Evolutionary conservation across 2,888 invertebrate genomes (phyloP).

Genomic region (Argyresthia goedartella): DNA sequence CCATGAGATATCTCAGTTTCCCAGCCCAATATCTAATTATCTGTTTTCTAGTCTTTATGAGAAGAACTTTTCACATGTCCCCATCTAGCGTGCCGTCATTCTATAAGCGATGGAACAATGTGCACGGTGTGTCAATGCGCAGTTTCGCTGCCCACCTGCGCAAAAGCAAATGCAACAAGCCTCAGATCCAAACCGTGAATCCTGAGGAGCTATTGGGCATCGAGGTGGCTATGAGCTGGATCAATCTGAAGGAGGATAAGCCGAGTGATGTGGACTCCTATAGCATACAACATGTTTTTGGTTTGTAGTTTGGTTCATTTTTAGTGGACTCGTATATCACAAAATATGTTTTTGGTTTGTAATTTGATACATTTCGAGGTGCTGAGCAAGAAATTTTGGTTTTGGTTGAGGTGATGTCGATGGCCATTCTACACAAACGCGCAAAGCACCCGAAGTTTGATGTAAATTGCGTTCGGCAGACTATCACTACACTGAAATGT

Average conservation of each 20-base stretch:
- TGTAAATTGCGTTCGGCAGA: no score
- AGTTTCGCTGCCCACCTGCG: constrained; percentile 74
- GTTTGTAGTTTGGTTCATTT: constrained; percentile 20
- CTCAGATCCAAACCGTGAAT: constrained; percentile 72
- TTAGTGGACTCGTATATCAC: constrained; percentile 57
- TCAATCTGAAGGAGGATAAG: constrained; percentile 75
- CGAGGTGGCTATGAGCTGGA: constrained; percentile 75
- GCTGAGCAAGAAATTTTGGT: no score
- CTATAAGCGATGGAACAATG: constrained; percentile 81
- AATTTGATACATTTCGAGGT: background rate
- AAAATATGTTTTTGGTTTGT: constrained; percentile 69
- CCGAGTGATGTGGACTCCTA: constrained; percentile 72
- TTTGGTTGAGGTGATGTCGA: no score
- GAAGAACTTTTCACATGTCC: background rate
- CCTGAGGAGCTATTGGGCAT: constrained; percentile 74
- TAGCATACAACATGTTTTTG: constrained; percentile 72
- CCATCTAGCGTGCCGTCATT: constrained; percentile 72
- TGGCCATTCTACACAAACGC: no score
- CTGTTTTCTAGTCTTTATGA: background rate
- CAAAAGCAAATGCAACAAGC: constrained; percentile 72
- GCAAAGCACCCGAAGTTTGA: no score
- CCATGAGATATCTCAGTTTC: no score
- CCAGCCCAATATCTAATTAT: background rate
- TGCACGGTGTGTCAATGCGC: constrained; percentile 85
- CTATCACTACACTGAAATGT: no score